These are phyloP conservation scores for Pyralis farinalis DNA, from an alignment of 2,888 invertebrate genomes.

Conservation along the genomic window DNA sequence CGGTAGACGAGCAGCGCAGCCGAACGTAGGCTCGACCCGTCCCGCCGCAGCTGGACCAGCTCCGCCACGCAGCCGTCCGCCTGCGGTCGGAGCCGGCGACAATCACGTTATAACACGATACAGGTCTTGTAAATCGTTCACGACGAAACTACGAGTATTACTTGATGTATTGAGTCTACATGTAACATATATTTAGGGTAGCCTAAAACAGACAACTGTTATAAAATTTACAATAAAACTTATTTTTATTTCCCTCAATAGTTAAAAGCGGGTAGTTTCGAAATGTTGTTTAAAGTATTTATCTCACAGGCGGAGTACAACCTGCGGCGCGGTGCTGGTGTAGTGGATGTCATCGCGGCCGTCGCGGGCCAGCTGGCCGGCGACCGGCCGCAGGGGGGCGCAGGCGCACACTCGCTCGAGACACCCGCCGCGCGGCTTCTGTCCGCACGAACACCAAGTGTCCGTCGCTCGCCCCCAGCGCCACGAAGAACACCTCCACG, in stretches of 20 bases:
- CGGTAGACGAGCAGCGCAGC: slow-evolving; percentile 45
- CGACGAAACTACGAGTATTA: too few relatives aligned
- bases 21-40: slow-evolving; percentile 28
- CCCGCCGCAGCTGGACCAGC: slow-evolving; percentile 32
- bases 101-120: too few relatives aligned
- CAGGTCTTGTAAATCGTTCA: too few relatives aligned
- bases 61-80: slow-evolving; percentile 48
- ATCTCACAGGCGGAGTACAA: slow-evolving; percentile 17
- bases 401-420: slow-evolving; percentile 36
- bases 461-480: slow-evolving; percentile 43
- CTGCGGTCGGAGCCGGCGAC: slow-evolving; percentile 22
- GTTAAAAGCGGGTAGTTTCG: too few relatives aligned
- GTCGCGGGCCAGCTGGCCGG: too few relatives aligned
- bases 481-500: slow-evolving; percentile 38
- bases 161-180: too few relatives aligned
- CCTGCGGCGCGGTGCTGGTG: slow-evolving; percentile 40
- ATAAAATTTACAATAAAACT: too few relatives aligned
- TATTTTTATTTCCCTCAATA: too few relatives aligned
- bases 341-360: slow-evolving; percentile 25
- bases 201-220: too few relatives aligned
- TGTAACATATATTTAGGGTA: too few relatives aligned
- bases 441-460: slow-evolving; percentile 24
- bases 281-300: too few relatives aligned
- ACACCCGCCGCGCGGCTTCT: slow-evolving; percentile 34
- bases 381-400: slow-evolving; percentile 39